Evolutionary conservation across 2,797 vertebrate species (phyloP).

Genomic region (Falco columbarius): DNA sequence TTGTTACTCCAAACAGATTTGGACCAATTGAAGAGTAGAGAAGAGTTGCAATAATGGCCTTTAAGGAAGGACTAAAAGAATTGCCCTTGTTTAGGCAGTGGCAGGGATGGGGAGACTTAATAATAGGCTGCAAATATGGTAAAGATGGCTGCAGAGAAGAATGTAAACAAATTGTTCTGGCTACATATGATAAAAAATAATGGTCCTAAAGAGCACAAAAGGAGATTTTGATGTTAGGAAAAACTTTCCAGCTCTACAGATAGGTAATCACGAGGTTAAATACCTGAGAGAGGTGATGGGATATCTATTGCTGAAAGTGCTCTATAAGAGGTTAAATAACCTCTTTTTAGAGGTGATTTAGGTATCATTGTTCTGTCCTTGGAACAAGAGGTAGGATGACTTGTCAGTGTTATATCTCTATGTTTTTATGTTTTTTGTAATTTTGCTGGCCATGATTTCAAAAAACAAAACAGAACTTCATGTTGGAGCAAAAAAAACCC

Average conservation of each 20-base stretch:
- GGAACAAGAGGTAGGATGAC: neutral
- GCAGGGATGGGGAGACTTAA: neutral
- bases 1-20: neutral
- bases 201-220: neutral
- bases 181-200: neutral
- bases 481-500: neutral
- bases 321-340: slow-evolving; percentile 1
- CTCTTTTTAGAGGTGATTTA: neutral
- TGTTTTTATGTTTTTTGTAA: neutral
- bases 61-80: neutral
- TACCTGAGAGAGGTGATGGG: neutral
- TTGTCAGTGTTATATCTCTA: neutral
- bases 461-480: neutral
- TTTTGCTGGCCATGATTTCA: neutral
- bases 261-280: neutral
- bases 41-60: neutral
- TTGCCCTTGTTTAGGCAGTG: neutral
- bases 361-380: neutral
- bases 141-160: neutral
- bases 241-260: neutral
- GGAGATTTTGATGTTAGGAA: neutral
- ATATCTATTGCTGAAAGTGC: neutral
- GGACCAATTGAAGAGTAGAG: neutral
- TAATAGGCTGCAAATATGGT: neutral
- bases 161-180: neutral